Percentiles rank a stretch among this genome's conserved stretches.
Conservation (phyloP, 2,888 invertebrate genomes). For the Rotaria macrura region DNA sequence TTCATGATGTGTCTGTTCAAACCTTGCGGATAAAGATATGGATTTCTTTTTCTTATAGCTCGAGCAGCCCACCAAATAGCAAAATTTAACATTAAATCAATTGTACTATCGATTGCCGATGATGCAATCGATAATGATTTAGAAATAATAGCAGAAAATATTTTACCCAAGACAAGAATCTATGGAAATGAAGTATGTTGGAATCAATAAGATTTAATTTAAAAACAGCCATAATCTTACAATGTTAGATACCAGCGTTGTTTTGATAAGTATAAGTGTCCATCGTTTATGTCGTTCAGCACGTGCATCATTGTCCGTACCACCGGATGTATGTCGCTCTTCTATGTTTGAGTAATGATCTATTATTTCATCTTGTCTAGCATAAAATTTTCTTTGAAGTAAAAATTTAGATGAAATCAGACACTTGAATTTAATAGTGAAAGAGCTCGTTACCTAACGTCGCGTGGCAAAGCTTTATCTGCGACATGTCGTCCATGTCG, state of each 20-base stretch:
- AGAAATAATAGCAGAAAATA: not conserved
- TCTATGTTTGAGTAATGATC: not conserved
- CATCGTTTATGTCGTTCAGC: not conserved
- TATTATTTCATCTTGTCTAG: not conserved
- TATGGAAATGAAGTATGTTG: not conserved
- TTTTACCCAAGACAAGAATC: not conserved
- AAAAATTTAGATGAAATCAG: not conserved
- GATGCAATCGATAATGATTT: conserved; percentile 6
- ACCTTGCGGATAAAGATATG: conserved; percentile 51
- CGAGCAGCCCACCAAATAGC: conserved; percentile 43
- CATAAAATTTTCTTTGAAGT: not conserved
- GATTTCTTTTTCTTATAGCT: conserved; percentile 48
- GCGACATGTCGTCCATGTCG: not conserved
- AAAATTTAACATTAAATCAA: conserved; percentile 38
- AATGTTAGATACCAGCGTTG: not conserved
- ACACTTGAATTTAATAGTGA: not conserved
- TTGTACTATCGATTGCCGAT: not conserved
- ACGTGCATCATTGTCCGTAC: not conserved
- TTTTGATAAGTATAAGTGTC: not conserved
- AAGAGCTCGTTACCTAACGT: not conserved
- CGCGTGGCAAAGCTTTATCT: not conserved
- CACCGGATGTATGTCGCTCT: not conserved
- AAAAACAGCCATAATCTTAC: not conserved
- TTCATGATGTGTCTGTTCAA: not conserved
- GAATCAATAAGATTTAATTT: not conserved